Evolutionary conservation across 2,113 vertebrate species (phyloP).

Genomic region (Ibidorhyncha struthersii): DNA sequence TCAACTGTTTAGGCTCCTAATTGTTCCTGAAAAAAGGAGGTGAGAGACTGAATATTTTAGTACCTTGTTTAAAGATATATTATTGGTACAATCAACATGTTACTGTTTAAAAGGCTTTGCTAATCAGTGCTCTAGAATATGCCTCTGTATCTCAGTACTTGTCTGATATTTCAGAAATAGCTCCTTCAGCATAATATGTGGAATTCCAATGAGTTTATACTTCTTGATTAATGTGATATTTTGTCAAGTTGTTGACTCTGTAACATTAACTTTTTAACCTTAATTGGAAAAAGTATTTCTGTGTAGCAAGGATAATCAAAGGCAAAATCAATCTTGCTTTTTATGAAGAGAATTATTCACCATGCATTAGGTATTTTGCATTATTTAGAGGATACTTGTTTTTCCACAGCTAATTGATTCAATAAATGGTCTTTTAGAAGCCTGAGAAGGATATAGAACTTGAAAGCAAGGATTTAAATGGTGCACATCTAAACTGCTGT

Average conservation of each 20-base stretch:
- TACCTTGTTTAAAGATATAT: background rate
- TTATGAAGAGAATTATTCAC: conserved; percentile 53
- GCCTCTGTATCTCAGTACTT: background rate
- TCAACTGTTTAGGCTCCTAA: background rate
- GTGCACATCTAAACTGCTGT: background rate
- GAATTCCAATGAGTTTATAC: conserved; percentile 54
- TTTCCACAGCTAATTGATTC: conserved; percentile 42
- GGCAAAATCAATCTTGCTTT: conserved; percentile 64
- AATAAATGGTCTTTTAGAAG: conserved; percentile 24
- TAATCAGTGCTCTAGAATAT: conserved; percentile 35
- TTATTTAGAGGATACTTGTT: conserved; percentile 63
- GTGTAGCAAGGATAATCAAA: conserved; percentile 63
- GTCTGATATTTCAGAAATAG: conserved; percentile 26
- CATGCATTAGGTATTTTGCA: conserved; percentile 46
- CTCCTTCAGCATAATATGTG: background rate
- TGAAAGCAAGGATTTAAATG: background rate
- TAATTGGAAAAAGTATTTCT: conserved; percentile 61
- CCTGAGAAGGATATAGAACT: background rate
- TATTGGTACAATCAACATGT: background rate
- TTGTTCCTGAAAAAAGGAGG: background rate
- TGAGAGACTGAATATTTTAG: background rate
- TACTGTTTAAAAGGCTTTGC: background rate
- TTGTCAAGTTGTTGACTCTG: conserved; percentile 50
- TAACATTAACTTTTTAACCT: conserved; percentile 68
- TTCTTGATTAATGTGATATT: conserved; percentile 67